Evolutionary conservation across 2,113 vertebrate genomes (phyloP).

Genomic region (Brachypteracias leptosomus): DNA sequence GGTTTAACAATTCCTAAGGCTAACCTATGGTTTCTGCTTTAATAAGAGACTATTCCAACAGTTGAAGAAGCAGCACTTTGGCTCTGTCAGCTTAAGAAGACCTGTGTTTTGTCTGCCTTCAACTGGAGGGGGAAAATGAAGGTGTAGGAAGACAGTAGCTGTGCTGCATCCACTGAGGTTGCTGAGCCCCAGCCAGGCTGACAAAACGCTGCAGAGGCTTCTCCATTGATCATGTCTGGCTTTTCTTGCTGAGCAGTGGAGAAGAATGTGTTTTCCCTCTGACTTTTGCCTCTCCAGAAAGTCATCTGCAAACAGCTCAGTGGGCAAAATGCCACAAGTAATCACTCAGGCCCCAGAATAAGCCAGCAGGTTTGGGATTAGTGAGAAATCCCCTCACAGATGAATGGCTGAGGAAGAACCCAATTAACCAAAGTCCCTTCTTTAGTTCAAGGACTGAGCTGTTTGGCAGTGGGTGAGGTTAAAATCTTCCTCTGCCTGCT

Average conservation of each 20-base stretch:
- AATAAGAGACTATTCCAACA: neutral
- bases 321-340: neutral
- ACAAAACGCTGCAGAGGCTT: neutral
- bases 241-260: neutral
- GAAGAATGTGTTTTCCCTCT: neutral
- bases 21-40: neutral
- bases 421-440: neutral
- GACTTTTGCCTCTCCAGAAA: neutral
- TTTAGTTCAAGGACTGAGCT: neutral
- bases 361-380: neutral
- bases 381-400: neutral
- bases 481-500: neutral
- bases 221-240: neutral
- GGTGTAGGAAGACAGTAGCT: neutral
- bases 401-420: neutral
- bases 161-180: neutral
- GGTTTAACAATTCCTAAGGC: neutral
- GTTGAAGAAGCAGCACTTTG: neutral
- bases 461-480: neutral
- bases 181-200: neutral
- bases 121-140: neutral
- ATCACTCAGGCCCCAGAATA: neutral
- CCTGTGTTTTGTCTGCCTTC: neutral
- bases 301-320: neutral
- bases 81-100: neutral